Evolutionary conservation across 2,113 vertebrate species (phyloP).

Genomic region (human (Homo sapiens)): DNA sequence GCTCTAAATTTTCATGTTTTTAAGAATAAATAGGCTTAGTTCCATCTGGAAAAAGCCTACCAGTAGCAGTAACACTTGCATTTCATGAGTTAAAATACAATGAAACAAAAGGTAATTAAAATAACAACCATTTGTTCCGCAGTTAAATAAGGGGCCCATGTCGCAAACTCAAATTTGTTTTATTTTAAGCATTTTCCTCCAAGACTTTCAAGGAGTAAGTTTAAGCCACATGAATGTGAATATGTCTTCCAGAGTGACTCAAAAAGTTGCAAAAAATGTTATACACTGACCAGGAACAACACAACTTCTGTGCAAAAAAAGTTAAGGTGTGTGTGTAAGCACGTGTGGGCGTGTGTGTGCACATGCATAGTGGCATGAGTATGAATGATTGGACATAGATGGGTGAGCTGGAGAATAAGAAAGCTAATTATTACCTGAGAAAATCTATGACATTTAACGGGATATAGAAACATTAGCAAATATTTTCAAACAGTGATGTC

Average conservation of each 20-base stretch:
- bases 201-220: background rate
- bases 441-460: background rate
- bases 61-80: slow-evolving; percentile 14
- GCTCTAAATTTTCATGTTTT: slow-evolving; percentile 48
- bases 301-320: background rate
- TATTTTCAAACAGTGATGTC: slow-evolving; percentile 26
- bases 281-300: background rate
- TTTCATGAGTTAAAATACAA: background rate
- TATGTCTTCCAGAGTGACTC: background rate
- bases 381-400: background rate
- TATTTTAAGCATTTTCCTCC: background rate
- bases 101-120: slow-evolving; percentile 52
- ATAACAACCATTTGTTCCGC: background rate
- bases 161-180: background rate
- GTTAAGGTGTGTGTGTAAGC: background rate
- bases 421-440: background rate
- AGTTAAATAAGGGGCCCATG: background rate
- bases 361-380: background rate
- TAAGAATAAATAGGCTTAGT: slow-evolving; percentile 41
- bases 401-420: background rate
- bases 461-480: slow-evolving; percentile 17
- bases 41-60: slow-evolving; percentile 21
- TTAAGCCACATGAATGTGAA: background rate
- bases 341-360: background rate
- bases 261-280: background rate